Percentiles rank a stretch among this genome's conserved stretches.
These are phyloP conservation scores for Myotis myotis DNA, from an alignment of 2,797 vertebrate genomes.

Conservation along the genomic window DNA sequence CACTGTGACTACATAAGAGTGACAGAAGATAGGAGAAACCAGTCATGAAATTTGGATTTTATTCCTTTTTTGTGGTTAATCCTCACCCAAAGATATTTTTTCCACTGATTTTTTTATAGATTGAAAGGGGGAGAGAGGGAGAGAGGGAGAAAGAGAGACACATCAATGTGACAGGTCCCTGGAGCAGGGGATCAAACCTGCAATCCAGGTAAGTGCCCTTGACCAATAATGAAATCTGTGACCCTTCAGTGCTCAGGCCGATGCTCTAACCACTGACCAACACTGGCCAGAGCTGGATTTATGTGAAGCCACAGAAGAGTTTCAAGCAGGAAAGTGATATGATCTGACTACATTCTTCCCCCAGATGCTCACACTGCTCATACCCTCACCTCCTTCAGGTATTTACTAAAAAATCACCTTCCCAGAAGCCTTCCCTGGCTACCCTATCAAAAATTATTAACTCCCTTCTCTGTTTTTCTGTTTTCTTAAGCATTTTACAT, in stretches of 20 bases:
- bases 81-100: not conserved
- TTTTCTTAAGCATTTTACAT: constrained; percentile 19
- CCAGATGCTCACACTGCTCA: not conserved
- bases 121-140: not conserved
- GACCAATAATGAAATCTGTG: not conserved
- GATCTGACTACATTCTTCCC: constrained; percentile 9
- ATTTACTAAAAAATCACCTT: constrained; percentile 39
- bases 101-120: not conserved
- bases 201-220: not conserved
- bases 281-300: not conserved
- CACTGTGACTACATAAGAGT: not conserved
- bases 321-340: not conserved
- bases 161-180: not conserved
- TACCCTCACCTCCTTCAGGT: not conserved
- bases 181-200: not conserved
- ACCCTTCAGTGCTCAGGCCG: not conserved
- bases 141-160: not conserved
- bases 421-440: not conserved
- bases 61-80: not conserved
- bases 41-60: not conserved
- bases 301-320: not conserved
- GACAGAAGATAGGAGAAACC: not conserved
- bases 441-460: constrained; percentile 12
- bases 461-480: not conserved
- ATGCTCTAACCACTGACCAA: not conserved